These are phyloP conservation scores for Cephalopachus bancanus DNA, from an alignment of 2,797 vertebrate species.

Conservation along the genomic window DNA sequence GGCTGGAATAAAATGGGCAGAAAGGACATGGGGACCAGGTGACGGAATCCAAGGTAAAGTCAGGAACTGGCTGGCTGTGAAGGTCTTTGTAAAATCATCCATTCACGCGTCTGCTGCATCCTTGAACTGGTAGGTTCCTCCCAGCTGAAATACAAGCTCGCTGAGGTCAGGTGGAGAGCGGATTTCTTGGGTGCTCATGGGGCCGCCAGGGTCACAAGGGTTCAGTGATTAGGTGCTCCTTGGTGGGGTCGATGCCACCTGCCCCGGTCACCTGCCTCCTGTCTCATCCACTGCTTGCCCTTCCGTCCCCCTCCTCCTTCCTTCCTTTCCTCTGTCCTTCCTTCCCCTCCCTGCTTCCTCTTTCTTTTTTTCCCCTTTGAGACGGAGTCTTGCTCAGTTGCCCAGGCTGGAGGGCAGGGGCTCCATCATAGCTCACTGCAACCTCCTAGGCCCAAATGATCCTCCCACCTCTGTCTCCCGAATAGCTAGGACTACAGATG, in stretches of 20 bases:
- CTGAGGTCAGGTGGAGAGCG: background rate
- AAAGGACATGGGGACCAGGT: background rate
- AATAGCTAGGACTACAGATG: too few species aligned
- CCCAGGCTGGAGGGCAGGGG: too few species aligned
- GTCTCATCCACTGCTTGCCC: background rate
- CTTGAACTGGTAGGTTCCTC: background rate
- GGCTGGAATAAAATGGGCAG: background rate
- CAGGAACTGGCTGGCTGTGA: background rate
- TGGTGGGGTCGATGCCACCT: fast-evolving
- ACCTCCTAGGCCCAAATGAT: too few species aligned
- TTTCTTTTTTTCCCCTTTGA: too few species aligned
- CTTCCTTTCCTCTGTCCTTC: too few species aligned
- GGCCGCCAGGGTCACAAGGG: background rate
- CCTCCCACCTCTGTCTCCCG: too few species aligned
- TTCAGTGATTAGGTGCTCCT: background rate
- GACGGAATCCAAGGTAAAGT: background rate
- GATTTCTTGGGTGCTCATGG: fast-evolving
- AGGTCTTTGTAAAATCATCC: fast-evolving
- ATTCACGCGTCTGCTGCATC: background rate
- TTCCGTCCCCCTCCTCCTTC: too few species aligned
- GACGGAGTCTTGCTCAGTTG: too few species aligned
- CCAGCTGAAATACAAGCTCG: background rate
- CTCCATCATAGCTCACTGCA: too few species aligned
- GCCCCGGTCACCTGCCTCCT: background rate
- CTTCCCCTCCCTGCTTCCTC: too few species aligned